These are phyloP conservation scores for Nomada fucata DNA, from an alignment of 2,888 invertebrate species.

Conservation along the genomic window DNA sequence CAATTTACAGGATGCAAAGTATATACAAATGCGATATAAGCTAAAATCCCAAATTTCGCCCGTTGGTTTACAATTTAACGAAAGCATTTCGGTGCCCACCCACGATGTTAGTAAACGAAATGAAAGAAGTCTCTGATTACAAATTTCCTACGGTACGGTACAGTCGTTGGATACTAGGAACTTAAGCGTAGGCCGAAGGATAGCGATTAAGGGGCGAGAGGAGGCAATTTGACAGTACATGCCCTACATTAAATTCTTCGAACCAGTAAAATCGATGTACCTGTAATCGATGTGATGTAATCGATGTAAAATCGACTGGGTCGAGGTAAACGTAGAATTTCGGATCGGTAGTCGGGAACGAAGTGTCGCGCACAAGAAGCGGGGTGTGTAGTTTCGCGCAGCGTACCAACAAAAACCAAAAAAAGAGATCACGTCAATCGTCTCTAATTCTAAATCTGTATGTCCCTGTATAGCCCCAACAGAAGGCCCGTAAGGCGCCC, in stretches of 20 bases:
- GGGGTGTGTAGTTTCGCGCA: neutral
- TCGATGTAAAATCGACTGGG: too few relatives aligned
- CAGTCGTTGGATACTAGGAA: too few relatives aligned
- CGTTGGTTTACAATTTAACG: too few relatives aligned
- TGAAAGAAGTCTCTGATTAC: too few relatives aligned
- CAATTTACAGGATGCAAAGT: neutral
- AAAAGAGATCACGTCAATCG: constrained; percentile 3
- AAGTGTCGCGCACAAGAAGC: neutral
- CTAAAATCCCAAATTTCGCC: neutral
- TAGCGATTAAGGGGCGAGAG: too few relatives aligned
- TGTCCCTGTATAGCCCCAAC: constrained; percentile 83
- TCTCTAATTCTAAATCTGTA: constrained; percentile 69
- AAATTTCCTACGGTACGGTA: too few relatives aligned
- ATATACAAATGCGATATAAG: neutral
- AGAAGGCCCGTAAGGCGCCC: constrained; percentile 84
- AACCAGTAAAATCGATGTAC: too few relatives aligned
- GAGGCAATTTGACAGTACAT: too few relatives aligned
- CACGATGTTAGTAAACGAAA: too few relatives aligned
- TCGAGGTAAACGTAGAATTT: neutral
- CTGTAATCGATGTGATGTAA: too few relatives aligned
- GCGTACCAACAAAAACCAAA: neutral
- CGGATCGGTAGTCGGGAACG: neutral
- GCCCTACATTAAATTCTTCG: neutral
- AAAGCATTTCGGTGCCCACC: too few relatives aligned
- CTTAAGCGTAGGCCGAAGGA: too few relatives aligned